These are phyloP conservation scores for Physocephala rufipes DNA, from an alignment of 2,888 invertebrate genomes.

Conservation along the genomic window DNA sequence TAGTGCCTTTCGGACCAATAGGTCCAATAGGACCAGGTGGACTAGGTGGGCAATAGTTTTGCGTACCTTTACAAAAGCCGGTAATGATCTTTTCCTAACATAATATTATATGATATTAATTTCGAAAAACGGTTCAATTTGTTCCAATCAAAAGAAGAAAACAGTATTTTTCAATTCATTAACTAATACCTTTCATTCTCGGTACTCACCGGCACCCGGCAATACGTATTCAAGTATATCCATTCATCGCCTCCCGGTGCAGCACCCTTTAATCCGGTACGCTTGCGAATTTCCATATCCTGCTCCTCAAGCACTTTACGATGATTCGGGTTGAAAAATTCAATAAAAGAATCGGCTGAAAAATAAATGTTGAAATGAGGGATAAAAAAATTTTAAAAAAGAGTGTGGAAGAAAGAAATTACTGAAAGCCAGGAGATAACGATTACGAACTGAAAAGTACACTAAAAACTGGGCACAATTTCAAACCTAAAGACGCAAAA, in stretches of 20 bases:
- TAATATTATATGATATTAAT: conserved; percentile 29
- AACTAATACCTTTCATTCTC: not conserved
- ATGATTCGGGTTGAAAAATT: conserved; percentile 79
- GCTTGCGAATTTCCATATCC: conserved; percentile 71
- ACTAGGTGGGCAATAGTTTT: conserved; percentile 80
- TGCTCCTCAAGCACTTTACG: conserved; percentile 73
- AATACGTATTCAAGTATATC: conserved; percentile 89
- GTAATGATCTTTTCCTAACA: conserved; percentile 83
- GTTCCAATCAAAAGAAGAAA: not conserved
- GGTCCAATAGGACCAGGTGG: conserved; percentile 73
- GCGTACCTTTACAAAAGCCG: conserved; percentile 84
- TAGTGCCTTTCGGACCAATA: conserved; percentile 73
- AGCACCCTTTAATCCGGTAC: conserved; percentile 73
- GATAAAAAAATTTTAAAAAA: not conserved
- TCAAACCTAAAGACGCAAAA: not conserved
- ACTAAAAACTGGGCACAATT: not conserved
- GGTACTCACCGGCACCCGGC: conserved; percentile 81
- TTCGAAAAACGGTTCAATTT: not conserved
- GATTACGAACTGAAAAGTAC: not conserved
- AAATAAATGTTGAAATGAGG: conserved; percentile 7
- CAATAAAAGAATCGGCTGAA: conserved; percentile 71
- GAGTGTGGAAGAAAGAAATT: not conserved
- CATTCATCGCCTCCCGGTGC: conserved; percentile 80
- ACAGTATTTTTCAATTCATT: too few relatives aligned
- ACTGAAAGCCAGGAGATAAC: not conserved